Evolutionary conservation across 2,113 vertebrate genomes (phyloP), one percentile per base, ranked within the genome.

Genomic region (Trematocara stigmaticum): DNA sequence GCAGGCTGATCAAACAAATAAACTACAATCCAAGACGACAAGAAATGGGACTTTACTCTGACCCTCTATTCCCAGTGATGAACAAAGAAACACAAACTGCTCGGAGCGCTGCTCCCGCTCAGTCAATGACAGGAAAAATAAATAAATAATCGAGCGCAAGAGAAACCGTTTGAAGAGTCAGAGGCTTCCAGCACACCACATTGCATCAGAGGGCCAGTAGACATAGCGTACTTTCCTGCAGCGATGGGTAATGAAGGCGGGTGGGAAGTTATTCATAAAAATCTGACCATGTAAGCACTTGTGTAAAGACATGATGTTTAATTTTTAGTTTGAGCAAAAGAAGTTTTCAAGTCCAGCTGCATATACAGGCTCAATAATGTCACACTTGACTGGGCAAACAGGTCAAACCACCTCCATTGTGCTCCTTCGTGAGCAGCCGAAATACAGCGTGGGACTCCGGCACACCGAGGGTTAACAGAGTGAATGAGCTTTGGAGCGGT

Each of bases 221-320:
- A 95, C 91, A 93, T 56, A 91, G 89, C 92, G 88, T 29, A 79
- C 93, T 89, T 93, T 93, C 93, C 90, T 88, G 91, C 91, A 93
- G 93, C 90, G 92, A 92, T 20, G 91, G 88, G 91, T 92, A 93
- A 95, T 94, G 95, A 95, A 94, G 92, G 94, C 90, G 88, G 88
- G 88, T 78, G 90, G 89, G 89, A 94, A 93, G 89, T 95, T 95
- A 95, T 95, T 95, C 95, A 96, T 92, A 92, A 92, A 89, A 96
- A 95, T 94, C 90, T 95, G 91, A 91, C 93, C 90, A 53, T 91
- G 93, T 96, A 95, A 95, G 95, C 95, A 95, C 94, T 94, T 95
- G 92, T 93, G 94, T 93, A 93, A 93, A 93, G 90, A 94, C 90
- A 92, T 84, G 94, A 92, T 92, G 91, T 95, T 95, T 95, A 95